These are phyloP conservation scores for Troglohyphantes excavatus DNA, from an alignment of 2,888 invertebrate species.

Conservation along the genomic window DNA sequence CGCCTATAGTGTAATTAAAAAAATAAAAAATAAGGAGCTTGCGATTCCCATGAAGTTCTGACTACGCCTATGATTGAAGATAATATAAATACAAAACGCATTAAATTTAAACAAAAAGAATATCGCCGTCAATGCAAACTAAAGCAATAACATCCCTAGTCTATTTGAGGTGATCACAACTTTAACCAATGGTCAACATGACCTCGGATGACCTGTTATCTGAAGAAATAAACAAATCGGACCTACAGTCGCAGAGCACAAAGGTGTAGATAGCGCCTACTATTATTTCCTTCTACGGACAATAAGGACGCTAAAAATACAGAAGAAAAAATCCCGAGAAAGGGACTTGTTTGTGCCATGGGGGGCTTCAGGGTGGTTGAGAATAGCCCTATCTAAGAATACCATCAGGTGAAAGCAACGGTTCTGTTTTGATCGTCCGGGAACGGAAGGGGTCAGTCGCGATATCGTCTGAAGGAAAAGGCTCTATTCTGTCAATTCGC, in stretches of 20 bases:
- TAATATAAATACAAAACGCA: no score
- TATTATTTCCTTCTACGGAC: not conserved
- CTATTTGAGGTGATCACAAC: not conserved
- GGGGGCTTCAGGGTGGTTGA: not conserved
- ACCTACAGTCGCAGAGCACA: not conserved
- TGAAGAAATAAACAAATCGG: not conserved
- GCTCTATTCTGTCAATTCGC: not conserved
- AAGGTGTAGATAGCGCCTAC: no score
- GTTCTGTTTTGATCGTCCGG: not conserved
- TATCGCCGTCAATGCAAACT: no score
- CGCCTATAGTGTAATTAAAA: no score
- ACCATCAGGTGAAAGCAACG: slow-evolving; percentile 5
- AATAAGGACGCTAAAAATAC: not conserved
- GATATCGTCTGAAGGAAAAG: not conserved
- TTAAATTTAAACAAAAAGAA: no score
- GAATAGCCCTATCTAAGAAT: not conserved
- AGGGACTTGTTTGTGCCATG: not conserved
- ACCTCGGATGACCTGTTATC: not conserved
- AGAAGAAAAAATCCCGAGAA: not conserved
- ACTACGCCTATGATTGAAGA: no score
- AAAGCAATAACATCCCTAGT: not conserved
- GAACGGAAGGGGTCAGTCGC: not conserved
- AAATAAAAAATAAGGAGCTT: no score
- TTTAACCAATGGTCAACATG: not conserved
- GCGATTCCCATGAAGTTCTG: no score